These are phyloP conservation scores for Danio jaintianensis DNA, from an alignment of 2,797 vertebrate species.

Conservation along the genomic window DNA sequence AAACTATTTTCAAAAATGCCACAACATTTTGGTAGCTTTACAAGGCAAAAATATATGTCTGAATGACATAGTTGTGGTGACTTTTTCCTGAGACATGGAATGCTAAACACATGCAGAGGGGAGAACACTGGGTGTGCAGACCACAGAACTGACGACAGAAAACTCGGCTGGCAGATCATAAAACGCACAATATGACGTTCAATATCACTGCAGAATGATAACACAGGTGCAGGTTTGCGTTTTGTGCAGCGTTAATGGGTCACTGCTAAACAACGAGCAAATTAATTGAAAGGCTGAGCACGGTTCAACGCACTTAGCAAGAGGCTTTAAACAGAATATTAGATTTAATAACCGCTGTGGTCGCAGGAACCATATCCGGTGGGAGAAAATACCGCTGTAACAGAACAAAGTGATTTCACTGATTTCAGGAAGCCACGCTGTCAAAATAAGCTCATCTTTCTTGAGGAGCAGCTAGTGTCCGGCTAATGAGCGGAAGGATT, in stretches of 20 bases:
- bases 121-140: constrained; percentile 42
- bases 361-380: constrained; percentile 18
- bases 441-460: constrained; percentile 2
- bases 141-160: constrained; percentile 31
- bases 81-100: constrained; percentile 51
- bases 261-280: constrained; percentile 15
- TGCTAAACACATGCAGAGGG: constrained; percentile 55
- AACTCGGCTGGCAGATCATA: constrained; percentile 25
- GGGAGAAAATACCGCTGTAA: constrained; percentile 9
- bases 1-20: constrained; percentile 45
- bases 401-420: constrained; percentile 19
- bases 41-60: constrained; percentile 52
- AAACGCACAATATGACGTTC: constrained; percentile 28
- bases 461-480: constrained; percentile 28
- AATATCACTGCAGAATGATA: background rate
- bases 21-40: constrained; percentile 53
- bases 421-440: background rate
- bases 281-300: constrained; percentile 19
- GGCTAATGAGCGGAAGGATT: constrained; percentile 16
- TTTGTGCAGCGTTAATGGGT: constrained; percentile 6
- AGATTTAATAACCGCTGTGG: constrained; percentile 29
- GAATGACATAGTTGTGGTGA: constrained; percentile 57
- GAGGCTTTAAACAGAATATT: constrained; percentile 26
- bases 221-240: background rate
- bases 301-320: background rate